These are phyloP conservation scores for Urocynchramus pylzowi DNA, from an alignment of 2,113 vertebrate genomes.

Conservation along the genomic window DNA sequence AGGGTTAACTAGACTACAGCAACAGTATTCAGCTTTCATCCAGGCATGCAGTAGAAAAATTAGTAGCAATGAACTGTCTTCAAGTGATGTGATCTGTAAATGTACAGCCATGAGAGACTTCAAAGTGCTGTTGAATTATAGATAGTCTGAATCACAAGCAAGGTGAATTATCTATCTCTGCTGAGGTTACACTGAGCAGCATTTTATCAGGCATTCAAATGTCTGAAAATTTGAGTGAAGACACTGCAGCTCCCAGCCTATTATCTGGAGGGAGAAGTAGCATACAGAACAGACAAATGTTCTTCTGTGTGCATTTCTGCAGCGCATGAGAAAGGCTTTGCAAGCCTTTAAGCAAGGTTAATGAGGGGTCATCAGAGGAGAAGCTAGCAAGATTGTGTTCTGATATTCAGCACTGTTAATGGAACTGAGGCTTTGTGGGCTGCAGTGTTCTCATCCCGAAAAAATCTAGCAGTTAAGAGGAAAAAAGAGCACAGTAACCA, in stretches of 20 bases:
- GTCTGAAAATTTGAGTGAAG: not conserved
- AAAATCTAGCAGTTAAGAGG: constrained; percentile 36
- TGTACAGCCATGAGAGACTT: not conserved
- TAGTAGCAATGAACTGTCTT: not conserved
- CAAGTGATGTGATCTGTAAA: not conserved
- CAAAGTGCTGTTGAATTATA: not conserved
- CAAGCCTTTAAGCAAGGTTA: constrained; percentile 39
- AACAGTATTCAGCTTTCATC: not conserved
- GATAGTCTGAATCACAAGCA: not conserved
- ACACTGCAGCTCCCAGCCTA: not conserved
- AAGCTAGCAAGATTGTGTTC: not conserved
- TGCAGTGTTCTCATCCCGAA: constrained; percentile 57
- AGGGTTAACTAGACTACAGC: not conserved
- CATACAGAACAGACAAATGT: constrained; percentile 43
- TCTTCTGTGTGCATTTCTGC: constrained; percentile 50
- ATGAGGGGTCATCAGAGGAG: constrained; percentile 55
- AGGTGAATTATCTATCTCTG: not conserved
- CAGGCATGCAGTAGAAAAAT: not conserved
- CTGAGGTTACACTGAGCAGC: not conserved
- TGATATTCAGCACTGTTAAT: constrained; percentile 31
- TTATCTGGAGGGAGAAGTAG: constrained; percentile 17
- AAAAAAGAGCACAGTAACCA: constrained; percentile 35
- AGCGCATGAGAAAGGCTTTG: constrained; percentile 30
- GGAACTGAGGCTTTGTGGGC: constrained; percentile 29
- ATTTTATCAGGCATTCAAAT: not conserved